Conservation (phyloP, 2,888 invertebrate species). For the Nemapogon koenigi region DNA sequence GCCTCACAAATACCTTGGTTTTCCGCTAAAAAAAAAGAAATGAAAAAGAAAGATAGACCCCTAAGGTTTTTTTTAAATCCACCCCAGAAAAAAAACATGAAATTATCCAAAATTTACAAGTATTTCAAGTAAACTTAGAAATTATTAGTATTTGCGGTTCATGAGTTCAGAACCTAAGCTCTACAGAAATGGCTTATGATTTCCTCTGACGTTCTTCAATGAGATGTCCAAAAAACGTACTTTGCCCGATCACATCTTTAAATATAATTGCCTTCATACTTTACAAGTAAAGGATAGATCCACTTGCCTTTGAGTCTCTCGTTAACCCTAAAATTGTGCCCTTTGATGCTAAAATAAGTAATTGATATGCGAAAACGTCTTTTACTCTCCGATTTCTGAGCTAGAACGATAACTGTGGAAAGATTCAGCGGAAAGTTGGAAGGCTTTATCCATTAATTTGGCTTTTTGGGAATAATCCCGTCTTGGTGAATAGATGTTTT, state of each 20-base stretch:
- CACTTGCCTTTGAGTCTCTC: not conserved
- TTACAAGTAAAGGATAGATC: not conserved
- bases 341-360: not conserved
- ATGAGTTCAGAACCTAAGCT: no score
- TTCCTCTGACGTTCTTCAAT: no score
- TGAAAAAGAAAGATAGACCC: no score
- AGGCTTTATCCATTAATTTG: constrained; percentile 28
- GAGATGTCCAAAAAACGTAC: no score
- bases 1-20: no score
- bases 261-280: constrained; percentile 41
- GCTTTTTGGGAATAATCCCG: constrained; percentile 19
- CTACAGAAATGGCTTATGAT: no score
- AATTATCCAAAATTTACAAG: no score
- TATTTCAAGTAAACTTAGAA: no score
- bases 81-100: no score
- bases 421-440: constrained; percentile 3
- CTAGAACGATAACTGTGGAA: not conserved
- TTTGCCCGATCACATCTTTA: constrained; percentile 35
- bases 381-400: not conserved
- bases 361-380: not conserved
- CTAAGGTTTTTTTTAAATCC: no score
- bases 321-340: not conserved
- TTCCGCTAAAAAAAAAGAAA: no score
- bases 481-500: not conserved
- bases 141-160: no score